These are phyloP conservation scores for Ptyas mucosa DNA, from an alignment of 2,113 vertebrate species.

Conservation along the genomic window DNA sequence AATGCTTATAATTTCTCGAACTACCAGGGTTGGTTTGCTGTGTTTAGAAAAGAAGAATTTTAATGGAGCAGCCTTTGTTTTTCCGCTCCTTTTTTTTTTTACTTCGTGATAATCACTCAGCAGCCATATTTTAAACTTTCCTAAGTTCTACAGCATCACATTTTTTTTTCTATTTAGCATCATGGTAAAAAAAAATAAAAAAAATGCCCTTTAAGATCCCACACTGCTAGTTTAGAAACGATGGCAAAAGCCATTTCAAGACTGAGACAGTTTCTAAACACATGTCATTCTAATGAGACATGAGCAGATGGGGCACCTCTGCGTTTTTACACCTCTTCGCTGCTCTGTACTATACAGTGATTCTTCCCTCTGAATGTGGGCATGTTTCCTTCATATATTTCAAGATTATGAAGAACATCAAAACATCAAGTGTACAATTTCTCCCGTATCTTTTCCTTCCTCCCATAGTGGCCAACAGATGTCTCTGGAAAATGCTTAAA, in stretches of 20 bases:
- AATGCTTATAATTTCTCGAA: neutral
- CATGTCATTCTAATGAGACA: slow-evolving; percentile 56
- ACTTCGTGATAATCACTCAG: slow-evolving; percentile 29
- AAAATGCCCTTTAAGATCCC: slow-evolving; percentile 30
- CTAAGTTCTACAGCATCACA: slow-evolving; percentile 33
- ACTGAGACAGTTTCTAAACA: slow-evolving; percentile 43
- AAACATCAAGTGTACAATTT: neutral
- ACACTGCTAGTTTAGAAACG: slow-evolving; percentile 7
- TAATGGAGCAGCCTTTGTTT: slow-evolving; percentile 1
- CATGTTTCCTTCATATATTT: neutral
- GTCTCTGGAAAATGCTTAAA: neutral
- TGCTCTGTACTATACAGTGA: slow-evolving; percentile 35
- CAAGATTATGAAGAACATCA: neutral
- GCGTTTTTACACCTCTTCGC: slow-evolving; percentile 38
- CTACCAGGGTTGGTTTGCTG: neutral
- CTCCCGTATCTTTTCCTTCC: neutral
- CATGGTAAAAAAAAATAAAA: slow-evolving; percentile 17
- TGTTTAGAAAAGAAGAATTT: slow-evolving; percentile 4
- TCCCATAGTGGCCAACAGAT: neutral
- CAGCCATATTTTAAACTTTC: slow-evolving; percentile 38
- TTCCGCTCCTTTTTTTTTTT: neutral
- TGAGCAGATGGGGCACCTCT: slow-evolving; percentile 24
- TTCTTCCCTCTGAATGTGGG: slow-evolving; percentile 18
- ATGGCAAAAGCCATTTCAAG: slow-evolving; percentile 40
- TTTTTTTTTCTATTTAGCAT: slow-evolving; percentile 6